Conservation (phyloP, 1,140 invertebrate species). For the Caenorhabditis brenneri region DNA sequence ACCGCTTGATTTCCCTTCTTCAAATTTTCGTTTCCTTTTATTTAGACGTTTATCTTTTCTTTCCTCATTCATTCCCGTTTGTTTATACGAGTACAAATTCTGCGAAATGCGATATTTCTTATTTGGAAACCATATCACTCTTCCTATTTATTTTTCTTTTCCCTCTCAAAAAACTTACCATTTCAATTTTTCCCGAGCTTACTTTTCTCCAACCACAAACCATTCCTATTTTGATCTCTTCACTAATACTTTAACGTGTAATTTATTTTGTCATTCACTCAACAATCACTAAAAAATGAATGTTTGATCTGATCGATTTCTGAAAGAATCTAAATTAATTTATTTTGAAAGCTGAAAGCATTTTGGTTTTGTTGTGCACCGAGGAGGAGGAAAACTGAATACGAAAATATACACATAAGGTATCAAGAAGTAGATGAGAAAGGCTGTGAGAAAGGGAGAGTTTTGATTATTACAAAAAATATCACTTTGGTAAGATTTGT, state of each 20-base stretch:
- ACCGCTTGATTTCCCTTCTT: no score
- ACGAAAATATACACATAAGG: conserved; percentile 1
- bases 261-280: neutral
- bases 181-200: neutral
- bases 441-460: neutral
- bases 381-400: conserved; percentile 17
- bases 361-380: conserved; percentile 24
- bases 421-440: neutral
- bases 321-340: neutral
- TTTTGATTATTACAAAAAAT: neutral
- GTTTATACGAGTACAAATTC: neutral
- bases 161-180: neutral
- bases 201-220: conserved; percentile 60
- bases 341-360: conserved; percentile 14
- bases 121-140: conserved; percentile 17
- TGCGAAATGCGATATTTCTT: conserved; percentile 2
- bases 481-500: no score
- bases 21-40: no score
- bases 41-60: no score
- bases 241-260: neutral
- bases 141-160: neutral
- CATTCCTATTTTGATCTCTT: conserved; percentile 69
- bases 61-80: neutral
- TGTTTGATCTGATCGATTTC: neutral
- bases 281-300: no score